These are phyloP conservation scores for Leucoraja ocellata DNA, from an alignment of 2,797 vertebrate species.

Conservation along the genomic window DNA sequence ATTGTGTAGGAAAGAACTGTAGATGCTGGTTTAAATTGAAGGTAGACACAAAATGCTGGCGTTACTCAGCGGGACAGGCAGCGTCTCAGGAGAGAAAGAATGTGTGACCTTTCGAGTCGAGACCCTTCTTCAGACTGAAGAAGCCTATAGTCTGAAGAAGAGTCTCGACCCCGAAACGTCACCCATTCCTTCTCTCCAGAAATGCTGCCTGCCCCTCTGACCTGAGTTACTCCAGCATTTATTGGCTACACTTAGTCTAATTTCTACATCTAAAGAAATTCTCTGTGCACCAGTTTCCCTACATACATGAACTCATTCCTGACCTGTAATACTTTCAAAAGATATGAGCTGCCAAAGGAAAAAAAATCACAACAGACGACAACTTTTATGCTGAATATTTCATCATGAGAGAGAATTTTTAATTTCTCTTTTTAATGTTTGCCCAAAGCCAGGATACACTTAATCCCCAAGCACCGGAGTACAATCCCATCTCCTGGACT, in stretches of 20 bases:
- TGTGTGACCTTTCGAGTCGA: too few species aligned
- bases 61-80: too few species aligned
- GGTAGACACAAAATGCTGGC: too few species aligned
- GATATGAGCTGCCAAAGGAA: neutral
- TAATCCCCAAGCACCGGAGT: slow-evolving; percentile 9
- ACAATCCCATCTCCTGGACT: neutral
- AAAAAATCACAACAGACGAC: slow-evolving; percentile 13
- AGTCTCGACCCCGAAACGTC: too few species aligned
- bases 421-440: slow-evolving; percentile 45
- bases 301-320: neutral
- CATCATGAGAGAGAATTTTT: slow-evolving; percentile 45
- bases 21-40: too few species aligned
- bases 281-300: neutral
- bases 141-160: too few species aligned
- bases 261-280: slow-evolving; percentile 35
- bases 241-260: neutral
- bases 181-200: too few species aligned
- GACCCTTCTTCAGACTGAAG: too few species aligned
- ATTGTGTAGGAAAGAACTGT: neutral
- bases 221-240: too few species aligned
- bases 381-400: slow-evolving; percentile 44
- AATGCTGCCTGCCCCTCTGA: too few species aligned
- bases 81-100: too few species aligned
- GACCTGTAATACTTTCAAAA: slow-evolving; percentile 13
- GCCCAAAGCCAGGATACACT: slow-evolving; percentile 34